Conservation (phyloP, 2,888 invertebrate genomes). For the Leucozona laternaria region DNA sequence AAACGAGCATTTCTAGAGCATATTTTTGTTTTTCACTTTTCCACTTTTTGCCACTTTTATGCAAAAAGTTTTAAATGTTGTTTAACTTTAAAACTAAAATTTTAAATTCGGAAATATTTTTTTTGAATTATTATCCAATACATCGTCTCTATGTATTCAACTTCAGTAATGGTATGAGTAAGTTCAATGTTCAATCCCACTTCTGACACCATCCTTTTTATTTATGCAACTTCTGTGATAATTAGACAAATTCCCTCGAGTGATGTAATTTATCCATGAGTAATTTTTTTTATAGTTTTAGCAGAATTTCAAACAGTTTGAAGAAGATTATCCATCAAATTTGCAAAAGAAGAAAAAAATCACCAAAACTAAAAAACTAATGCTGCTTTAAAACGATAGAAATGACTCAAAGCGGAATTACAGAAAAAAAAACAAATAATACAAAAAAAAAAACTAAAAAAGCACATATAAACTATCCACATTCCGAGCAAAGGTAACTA, state of each 20-base stretch:
- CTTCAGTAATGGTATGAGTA: background rate
- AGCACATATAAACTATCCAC: slow-evolving; percentile 48
- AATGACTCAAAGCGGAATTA: slow-evolving; percentile 39
- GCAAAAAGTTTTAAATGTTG: too few species aligned
- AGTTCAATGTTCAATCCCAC: slow-evolving; percentile 14
- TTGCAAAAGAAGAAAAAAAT: background rate
- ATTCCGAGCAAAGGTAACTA: slow-evolving; percentile 60
- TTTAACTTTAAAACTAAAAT: too few species aligned
- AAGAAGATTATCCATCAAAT: slow-evolving; percentile 28
- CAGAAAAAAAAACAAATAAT: background rate
- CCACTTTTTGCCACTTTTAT: too few species aligned
- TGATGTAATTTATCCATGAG: slow-evolving; percentile 47
- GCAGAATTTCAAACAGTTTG: slow-evolving; percentile 28
- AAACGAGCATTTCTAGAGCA: too few species aligned
- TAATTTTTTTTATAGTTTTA: slow-evolving; percentile 10
- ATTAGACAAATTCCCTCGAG: slow-evolving; percentile 16
- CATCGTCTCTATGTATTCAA: background rate
- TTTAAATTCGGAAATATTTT: too few species aligned
- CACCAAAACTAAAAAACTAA: background rate
- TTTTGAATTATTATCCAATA: background rate
- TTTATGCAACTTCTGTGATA: slow-evolving; percentile 25
- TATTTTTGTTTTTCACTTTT: too few species aligned
- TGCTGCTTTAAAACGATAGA: slow-evolving; percentile 1
- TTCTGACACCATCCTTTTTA: slow-evolving; percentile 2
- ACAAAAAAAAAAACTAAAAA: slow-evolving; percentile 2